Evolutionary conservation across 2,113 vertebrate species (phyloP).

Genomic region (Chrysochloris asiatica): DNA sequence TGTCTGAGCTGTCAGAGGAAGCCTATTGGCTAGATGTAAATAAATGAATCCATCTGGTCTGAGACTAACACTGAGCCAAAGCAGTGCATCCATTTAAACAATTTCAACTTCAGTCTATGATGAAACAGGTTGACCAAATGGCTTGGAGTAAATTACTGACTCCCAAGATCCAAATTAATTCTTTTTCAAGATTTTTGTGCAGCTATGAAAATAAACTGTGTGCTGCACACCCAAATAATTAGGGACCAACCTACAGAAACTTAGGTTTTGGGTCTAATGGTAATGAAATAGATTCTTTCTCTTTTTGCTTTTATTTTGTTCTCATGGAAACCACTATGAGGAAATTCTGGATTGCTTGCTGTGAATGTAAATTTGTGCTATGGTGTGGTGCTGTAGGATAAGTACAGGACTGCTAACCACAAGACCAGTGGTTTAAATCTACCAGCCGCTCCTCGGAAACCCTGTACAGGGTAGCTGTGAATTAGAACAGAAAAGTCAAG

Average conservation of each 20-base stretch:
- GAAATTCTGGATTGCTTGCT: constrained; percentile 31
- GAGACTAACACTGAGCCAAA: neutral
- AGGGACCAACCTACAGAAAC: neutral
- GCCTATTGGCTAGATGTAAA: neutral
- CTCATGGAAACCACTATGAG: constrained; percentile 18
- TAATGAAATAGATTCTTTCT: neutral
- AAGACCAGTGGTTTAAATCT: no score
- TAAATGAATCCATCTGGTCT: neutral
- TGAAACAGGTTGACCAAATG: neutral
- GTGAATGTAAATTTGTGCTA: no score
- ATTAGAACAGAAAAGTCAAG: no score
- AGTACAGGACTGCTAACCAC: no score
- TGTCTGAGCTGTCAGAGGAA: neutral
- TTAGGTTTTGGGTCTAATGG: neutral
- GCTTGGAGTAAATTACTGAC: neutral
- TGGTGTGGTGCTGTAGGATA: no score
- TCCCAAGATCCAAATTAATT: neutral
- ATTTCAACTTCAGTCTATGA: neutral
- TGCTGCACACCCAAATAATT: neutral
- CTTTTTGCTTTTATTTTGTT: constrained; percentile 15
- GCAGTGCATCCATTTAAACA: neutral
- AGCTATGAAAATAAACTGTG: neutral
- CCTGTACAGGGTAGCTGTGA: no score
- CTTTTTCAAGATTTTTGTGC: neutral
- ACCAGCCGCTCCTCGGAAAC: no score